A percentile compares a stretch with the other conserved stretches of the same genome.
Evolutionary conservation across 2,797 vertebrate species (phyloP).

Genomic region (Menidia menidia): DNA sequence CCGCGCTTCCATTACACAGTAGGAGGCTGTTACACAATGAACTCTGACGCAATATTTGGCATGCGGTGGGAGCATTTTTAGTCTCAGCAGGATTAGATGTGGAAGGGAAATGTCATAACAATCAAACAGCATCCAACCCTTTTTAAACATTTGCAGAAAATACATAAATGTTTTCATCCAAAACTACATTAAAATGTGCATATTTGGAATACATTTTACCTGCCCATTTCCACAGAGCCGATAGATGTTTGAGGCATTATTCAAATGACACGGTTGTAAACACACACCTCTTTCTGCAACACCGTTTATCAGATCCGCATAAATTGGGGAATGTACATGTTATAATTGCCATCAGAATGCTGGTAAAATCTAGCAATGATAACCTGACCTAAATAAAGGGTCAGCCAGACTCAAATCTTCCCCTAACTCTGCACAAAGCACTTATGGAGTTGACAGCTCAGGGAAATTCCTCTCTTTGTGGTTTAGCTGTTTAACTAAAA

Average conservation of each 20-base stretch:
- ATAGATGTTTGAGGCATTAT: neutral
- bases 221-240: neutral
- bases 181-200: neutral
- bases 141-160: neutral
- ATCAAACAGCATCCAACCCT: neutral
- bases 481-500: slow-evolving; percentile 30
- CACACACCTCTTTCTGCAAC: neutral
- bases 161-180: neutral
- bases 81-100: neutral
- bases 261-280: neutral
- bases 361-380: neutral
- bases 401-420: slow-evolving; percentile 29
- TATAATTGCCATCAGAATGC: neutral
- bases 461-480: slow-evolving; percentile 36
- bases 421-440: slow-evolving; percentile 37
- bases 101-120: neutral
- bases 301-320: neutral
- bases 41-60: neutral
- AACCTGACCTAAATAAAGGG: slow-evolving; percentile 15
- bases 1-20: slow-evolving; percentile 6
- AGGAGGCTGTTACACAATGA: neutral
- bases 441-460: slow-evolving; percentile 6
- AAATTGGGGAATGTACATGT: neutral
- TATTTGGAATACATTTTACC: neutral
- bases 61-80: neutral